These are phyloP conservation scores for Drosophila mayaguana DNA, from an alignment of 2,888 invertebrate species.

Conservation along the genomic window DNA sequence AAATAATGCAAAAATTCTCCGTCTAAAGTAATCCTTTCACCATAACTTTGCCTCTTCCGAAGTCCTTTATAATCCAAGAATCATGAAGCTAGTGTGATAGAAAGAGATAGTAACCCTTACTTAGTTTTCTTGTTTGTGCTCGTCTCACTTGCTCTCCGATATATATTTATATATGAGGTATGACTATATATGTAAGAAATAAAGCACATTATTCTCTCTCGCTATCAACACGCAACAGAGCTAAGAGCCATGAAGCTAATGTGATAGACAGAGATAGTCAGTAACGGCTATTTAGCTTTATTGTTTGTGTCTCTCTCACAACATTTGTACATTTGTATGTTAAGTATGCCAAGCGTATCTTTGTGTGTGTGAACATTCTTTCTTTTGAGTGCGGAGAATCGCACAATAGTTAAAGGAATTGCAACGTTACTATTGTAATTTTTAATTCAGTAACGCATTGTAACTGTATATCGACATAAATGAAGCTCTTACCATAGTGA, in stretches of 20 bases:
- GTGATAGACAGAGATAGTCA: not conserved
- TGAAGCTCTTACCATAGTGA: constrained; percentile 89
- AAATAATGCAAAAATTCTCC: not conserved
- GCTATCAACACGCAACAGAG: not conserved
- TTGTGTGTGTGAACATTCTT: not conserved
- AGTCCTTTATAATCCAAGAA: not conserved
- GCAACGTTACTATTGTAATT: not conserved
- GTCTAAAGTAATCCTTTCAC: not conserved
- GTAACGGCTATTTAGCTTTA: not conserved
- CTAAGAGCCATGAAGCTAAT: not conserved
- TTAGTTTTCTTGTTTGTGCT: not conserved
- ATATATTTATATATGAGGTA: too few species aligned
- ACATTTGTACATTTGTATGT: not conserved
- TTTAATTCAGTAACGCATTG: too few species aligned
- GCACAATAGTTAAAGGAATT: not conserved
- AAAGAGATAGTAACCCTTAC: not conserved
- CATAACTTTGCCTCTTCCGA: not conserved
- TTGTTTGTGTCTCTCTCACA: not conserved
- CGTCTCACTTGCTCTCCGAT: not conserved
- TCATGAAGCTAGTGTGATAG: not conserved
- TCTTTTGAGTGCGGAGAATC: not conserved
- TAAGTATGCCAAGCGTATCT: not conserved
- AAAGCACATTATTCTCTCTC: not conserved
- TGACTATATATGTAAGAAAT: too few species aligned
- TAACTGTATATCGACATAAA: too few species aligned